Conservation (phyloP, 2,797 vertebrate genomes). For the Lagorchestes hirsutus region DNA sequence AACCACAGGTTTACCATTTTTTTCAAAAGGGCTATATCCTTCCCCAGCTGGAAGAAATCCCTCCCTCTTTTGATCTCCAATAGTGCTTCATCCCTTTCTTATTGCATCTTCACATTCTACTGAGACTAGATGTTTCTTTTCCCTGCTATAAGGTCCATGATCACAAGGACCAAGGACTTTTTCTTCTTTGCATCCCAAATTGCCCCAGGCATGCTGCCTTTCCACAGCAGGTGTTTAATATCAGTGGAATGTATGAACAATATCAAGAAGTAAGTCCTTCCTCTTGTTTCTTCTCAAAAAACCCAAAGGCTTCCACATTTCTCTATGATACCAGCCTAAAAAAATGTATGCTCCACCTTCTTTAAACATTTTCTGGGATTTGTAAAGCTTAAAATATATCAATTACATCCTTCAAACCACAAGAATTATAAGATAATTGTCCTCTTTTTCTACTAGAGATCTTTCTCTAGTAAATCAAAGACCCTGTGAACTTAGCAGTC, state of each 20-base stretch:
- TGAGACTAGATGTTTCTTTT: neutral
- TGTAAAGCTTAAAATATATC: neutral
- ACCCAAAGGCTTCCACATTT: neutral
- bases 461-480: neutral
- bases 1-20: neutral
- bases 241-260: neutral
- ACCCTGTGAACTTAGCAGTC: neutral
- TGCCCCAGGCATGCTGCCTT: neutral
- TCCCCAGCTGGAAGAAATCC: neutral
- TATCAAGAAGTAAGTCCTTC: neutral
- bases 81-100: neutral
- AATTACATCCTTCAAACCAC: neutral
- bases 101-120: neutral
- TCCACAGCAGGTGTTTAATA: neutral
- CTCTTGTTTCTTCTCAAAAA: neutral
- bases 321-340: neutral
- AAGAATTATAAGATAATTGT: neutral
- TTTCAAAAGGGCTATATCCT: neutral
- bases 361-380: neutral
- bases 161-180: neutral
- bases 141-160: neutral
- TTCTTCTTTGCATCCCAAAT: neutral
- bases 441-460: neutral
- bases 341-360: neutral
- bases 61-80: neutral